Evolutionary conservation across 1,140 invertebrate species (phyloP), one percentile per base, ranked within the genome.

Genomic region (Sycophila sp.): DNA sequence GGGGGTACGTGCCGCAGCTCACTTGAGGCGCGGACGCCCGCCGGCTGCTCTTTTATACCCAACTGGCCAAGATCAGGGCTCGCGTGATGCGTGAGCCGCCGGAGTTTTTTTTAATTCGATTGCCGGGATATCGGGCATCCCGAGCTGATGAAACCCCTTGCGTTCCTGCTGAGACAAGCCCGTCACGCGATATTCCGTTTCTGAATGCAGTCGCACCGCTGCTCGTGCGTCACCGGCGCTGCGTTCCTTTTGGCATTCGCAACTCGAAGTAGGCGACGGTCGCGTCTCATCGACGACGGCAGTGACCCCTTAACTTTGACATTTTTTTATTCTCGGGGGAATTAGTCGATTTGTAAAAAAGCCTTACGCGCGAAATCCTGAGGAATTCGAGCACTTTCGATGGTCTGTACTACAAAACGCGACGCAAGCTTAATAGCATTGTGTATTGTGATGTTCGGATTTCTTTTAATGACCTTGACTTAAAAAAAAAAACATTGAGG

Each of bases 101-200:
- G n/a, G n/a, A n/a, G n/a, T n/a, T n/a, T n/a, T n/a, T n/a, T 80
- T 81, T 86, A 86, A 86, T 85, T 83, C 73, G 76, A 86, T 86
- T 86, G 53, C 51, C n/a, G 42, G 53, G 62, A 65, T n/a, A n/a
- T 49, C 69, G 83, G 70, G 78, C 78, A 84, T 82, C 73, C n/a
- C n/a, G n/a, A n/a, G n/a, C n/a, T n/a, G 69, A 77, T 77, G 83
- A 85, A 86, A 85, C 84, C 85, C 80, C 82, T 83, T 78, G 79
- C 79, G 80, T 71, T 68, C 77, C 77, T 81, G 78, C 84, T 80
- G 76, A 71, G 69, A 71, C 60, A 64, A 71, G 69, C 69, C 53
- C 11, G 53, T 56, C 64, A 62, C 59, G 63, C 64, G 42, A 68
- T 63, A 36, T 42, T 63, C 28, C 49, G 34, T 67, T 66, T 55